Conservation (phyloP, 2,113 vertebrate genomes). For the Pollimyrus isidori region DNA sequence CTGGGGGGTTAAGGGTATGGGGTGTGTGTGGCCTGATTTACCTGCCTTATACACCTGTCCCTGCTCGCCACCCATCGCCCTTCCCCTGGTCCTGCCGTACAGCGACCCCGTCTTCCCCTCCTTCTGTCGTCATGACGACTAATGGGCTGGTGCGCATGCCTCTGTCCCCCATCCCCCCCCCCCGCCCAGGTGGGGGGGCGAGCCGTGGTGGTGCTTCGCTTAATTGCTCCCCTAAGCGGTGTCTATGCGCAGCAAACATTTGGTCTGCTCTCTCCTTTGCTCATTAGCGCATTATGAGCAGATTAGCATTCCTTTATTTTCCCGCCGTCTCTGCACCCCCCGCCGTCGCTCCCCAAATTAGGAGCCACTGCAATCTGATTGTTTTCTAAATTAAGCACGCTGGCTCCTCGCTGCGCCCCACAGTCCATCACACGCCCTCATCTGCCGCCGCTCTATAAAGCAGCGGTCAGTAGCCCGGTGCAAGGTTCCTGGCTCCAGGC, state of each 20-base stretch:
- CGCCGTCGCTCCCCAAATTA: slow-evolving; percentile 10
- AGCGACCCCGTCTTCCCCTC: not conserved
- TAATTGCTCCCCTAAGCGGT: slow-evolving; percentile 19
- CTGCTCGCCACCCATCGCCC: not conserved
- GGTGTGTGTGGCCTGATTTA: not conserved
- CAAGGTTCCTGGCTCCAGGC: not conserved
- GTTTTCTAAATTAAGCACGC: slow-evolving; percentile 21
- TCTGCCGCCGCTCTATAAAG: not conserved
- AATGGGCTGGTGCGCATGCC: not conserved
- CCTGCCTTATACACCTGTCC: not conserved
- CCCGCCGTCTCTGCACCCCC: not conserved
- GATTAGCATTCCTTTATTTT: slow-evolving; percentile 19
- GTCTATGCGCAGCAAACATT: slow-evolving; percentile 15
- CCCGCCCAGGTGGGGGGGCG: not conserved
- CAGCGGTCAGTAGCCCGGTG: not conserved
- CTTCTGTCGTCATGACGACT: slow-evolving; percentile 14
- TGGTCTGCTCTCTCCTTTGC: slow-evolving; percentile 14
- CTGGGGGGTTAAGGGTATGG: not conserved
- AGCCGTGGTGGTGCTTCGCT: not conserved
- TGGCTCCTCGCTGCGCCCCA: not conserved
- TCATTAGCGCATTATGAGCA: slow-evolving; percentile 20
- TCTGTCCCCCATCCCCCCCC: not conserved
- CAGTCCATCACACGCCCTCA: not conserved
- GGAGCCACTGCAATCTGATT: slow-evolving; percentile 5
- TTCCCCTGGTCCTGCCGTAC: not conserved